Base-by-base conservation (phyloP, 2,888 invertebrate genomes). In the Doris montereyensis region DNA sequence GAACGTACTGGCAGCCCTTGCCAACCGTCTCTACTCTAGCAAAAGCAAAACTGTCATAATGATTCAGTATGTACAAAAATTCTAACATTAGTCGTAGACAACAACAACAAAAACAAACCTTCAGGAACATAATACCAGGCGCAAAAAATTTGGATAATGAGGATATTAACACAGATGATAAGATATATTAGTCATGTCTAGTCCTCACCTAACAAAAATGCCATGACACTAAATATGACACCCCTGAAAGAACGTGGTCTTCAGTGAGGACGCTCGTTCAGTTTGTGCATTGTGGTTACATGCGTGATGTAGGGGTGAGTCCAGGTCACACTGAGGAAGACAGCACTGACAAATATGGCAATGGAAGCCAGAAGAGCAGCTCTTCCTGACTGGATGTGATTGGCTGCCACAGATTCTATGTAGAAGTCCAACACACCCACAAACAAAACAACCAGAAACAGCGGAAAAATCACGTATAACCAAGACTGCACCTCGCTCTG, bases 391-490 rank as follows among this genome's bases (percentile, higher is more conserved):
- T 92, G 91, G 26, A 92, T 87, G 81, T 89, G 90, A 76, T 88
- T 90, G 5, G 83, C 76, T 79, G 91, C 89, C 0, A 91, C 87
- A 2, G 89, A 86, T 82, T 93, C 93, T 1, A 92, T 90, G 85
- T 93, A 93, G 85, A 92, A 93, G 87, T 92, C 92, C n/a, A 92
- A 83, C 21, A 93, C 88, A 81, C 92, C 91, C 4, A 92, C 90
- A 81, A 92, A 89, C 10, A 92, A 75, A 32, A 92, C 86, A 13
- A 92, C 89, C n/a, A 92, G 83, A 2, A 88, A 35, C n/a, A 91
- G 81, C 10, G 90, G 90, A 28, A 91, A 82, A n/a, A 90, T 41
- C 10, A 90, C 77, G 73, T 87, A 87, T 30, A 86, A 32, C 89
- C 88, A 90, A 0, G 90, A 90, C 28, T 88, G 85, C 4, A 87